Evolutionary conservation across 2,888 invertebrate genomes (phyloP).

Genomic region (Eutolmus rufibarbis): DNA sequence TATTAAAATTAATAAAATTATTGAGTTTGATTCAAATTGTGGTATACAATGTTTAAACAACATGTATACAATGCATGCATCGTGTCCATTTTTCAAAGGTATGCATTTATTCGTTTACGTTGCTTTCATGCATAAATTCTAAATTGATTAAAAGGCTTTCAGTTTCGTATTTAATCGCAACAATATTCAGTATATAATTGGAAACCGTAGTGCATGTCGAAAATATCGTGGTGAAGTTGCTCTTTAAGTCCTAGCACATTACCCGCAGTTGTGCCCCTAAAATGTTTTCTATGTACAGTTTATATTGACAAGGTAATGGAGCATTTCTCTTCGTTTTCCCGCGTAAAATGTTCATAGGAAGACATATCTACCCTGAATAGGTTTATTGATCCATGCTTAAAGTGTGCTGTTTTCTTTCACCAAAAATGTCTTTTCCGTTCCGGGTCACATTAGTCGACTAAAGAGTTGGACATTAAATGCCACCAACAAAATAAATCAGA

Average conservation of each 20-base stretch:
- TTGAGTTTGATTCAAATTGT: too few species aligned
- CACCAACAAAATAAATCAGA: neutral
- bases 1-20: too few species aligned
- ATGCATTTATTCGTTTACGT: neutral
- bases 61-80: neutral
- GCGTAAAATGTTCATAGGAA: neutral
- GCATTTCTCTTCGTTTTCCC: neutral
- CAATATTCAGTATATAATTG: neutral
- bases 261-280: neutral
- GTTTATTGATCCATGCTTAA: neutral
- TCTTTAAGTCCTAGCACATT: neutral
- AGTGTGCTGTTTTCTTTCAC: neutral
- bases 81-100: neutral
- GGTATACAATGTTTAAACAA: too few species aligned
- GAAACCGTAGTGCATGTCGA: neutral
- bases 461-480: neutral
- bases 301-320: neutral
- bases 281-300: neutral
- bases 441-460: neutral
- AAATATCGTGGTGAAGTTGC: neutral
- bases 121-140: neutral
- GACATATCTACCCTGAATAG: neutral
- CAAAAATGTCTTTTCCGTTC: neutral
- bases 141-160: neutral
- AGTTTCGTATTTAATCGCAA: neutral